A percentile compares a stretch with the other conserved stretches of the same genome.
phyloP scores from a whole-genome alignment of 1,140 invertebrate species.

The Hetaerina americana region DNA sequence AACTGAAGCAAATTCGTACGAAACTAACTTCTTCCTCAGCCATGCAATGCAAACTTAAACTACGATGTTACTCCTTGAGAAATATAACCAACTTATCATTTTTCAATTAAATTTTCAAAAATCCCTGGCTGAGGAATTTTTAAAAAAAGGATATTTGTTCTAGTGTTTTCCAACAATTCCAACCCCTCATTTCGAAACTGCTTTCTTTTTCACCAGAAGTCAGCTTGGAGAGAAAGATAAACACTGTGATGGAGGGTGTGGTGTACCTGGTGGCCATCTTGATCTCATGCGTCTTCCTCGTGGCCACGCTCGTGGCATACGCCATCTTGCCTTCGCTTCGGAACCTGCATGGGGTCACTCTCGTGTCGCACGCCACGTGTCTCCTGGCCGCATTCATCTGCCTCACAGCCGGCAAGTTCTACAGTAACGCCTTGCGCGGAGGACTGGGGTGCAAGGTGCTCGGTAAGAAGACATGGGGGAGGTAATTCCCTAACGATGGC shows the following conservation, averaged over 20 bases:
- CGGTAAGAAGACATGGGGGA: background rate
- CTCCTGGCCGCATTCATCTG: constrained; percentile 45
- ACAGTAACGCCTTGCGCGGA: background rate
- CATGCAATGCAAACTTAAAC: no score
- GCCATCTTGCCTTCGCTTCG: constrained; percentile 41
- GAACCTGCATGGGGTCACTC: constrained; percentile 54
- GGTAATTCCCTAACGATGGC: no score
- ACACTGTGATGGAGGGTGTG: background rate
- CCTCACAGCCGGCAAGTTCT: constrained; percentile 20
- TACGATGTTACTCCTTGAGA: no score
- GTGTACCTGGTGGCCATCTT: constrained; percentile 21
- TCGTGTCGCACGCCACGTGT: constrained; percentile 50
- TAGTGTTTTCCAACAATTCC: no score
- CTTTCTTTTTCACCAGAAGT: no score
- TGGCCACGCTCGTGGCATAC: constrained; percentile 49
- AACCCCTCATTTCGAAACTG: no score
- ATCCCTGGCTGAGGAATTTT: no score
- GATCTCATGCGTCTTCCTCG: constrained; percentile 43
- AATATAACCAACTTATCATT: no score
- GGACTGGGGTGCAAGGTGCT: background rate
- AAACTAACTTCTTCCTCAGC: no score
- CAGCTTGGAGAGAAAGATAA: background rate
- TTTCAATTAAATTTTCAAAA: no score
- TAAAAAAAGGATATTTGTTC: no score
- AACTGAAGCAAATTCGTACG: no score